Evolutionary conservation across 2,888 invertebrate species (phyloP).

Genomic region (Steinernema hermaphroditum): DNA sequence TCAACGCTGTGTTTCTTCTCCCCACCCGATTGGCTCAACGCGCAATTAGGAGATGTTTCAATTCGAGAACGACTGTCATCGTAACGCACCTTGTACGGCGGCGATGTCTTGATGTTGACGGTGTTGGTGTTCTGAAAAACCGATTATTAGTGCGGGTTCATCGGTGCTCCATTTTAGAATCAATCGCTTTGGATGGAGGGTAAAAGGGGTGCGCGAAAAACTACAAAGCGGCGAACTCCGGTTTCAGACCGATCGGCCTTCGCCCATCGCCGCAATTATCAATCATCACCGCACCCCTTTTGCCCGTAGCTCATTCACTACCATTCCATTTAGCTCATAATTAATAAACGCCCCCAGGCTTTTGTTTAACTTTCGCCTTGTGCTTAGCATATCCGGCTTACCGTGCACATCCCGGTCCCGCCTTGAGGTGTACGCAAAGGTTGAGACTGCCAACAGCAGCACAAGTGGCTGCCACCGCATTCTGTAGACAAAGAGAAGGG

Average conservation of each 20-base stretch:
- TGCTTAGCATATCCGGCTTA: conserved; percentile 17
- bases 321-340: conserved; percentile 28
- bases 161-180: conserved; percentile 3
- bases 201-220: conserved; percentile 28
- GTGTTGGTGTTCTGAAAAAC: conserved; percentile 25
- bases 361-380: background rate
- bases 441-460: conserved; percentile 27
- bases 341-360: conserved; percentile 25
- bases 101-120: conserved; percentile 25
- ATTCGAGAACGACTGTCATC: background rate
- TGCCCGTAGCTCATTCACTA: conserved; percentile 25
- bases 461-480: conserved; percentile 16
- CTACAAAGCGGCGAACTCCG: conserved; percentile 30
- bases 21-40: background rate
- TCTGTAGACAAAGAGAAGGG: conserved; percentile 7
- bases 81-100: background rate
- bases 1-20: background rate
- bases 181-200: conserved; percentile 28
- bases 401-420: conserved; percentile 23
- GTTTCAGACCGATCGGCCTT: conserved; percentile 30
- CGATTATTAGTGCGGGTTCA: conserved; percentile 26
- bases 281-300: conserved; percentile 30
- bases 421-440: conserved; percentile 28
- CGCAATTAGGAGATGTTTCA: background rate
- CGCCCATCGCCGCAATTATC: conserved; percentile 30